Evolutionary conservation across 2,888 invertebrate species (phyloP), one percentile per base, ranked within the genome.

Genomic region (Ethmia dodecea): DNA sequence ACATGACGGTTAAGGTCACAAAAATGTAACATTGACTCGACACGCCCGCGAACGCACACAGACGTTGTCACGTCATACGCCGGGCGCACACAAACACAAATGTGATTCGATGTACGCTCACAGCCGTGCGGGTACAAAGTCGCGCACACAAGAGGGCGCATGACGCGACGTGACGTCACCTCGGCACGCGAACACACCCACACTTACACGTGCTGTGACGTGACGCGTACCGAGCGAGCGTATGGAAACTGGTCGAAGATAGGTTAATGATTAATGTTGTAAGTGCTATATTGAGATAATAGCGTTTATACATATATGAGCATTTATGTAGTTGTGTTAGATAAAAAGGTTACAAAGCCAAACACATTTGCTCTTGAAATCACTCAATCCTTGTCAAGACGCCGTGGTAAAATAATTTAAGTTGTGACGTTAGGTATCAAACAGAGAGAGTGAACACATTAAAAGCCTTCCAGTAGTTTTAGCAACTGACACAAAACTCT

Each of bases 21-120:
- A 83, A 83, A 84, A 80, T 83, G 77, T 83, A 81, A 75, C 81
- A 77, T 79, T 77, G 80, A 66, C 66, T 65, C 66, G 74, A 71
- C 68, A 67, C 62, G 60, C 62, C 61, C 63, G 42, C 42, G 43
- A 45, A 45, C 63, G 47, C 64, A 60, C 71, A 71, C 71, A 49
- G 18, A n/a, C n/a, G n/a, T n/a, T n/a, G n/a, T n/a, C n/a, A n/a
- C n/a, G n/a, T n/a, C 16, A 8, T 11, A 10, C 12, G 26, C 20
- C 24, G 18, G 25, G 22, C 30, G 28, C n/a, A 28, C 32, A 29
- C 22, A 22, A 9, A 22, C 22, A 35, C 22, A 24, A 13, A 28
- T 15, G 2, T 5, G 16, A 20, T 13, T 4, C 4, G 11, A 13
- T 11, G 35, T 28, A 38, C 26, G 37, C 46, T 36, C 42, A 37